phyloP scores from a whole-genome alignment of 2,888 invertebrate species.

The Liopterus haemorrhoidalis region DNA sequence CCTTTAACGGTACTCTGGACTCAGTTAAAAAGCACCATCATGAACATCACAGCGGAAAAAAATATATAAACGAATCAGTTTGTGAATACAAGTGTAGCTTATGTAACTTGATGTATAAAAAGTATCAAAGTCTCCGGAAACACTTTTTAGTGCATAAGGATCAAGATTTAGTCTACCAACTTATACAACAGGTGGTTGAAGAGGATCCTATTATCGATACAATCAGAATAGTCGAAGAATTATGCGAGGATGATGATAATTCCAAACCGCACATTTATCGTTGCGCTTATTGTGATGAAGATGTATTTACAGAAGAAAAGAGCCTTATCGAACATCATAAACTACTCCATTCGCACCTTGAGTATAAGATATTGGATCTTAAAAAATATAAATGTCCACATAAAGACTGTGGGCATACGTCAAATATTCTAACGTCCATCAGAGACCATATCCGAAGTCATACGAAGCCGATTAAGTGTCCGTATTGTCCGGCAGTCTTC shows the following conservation, averaged over 20 bases:
- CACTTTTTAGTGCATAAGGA: conserved; percentile 38
- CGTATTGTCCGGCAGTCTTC: conserved; percentile 42
- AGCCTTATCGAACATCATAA: conserved; percentile 42
- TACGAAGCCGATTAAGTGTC: conserved; percentile 45
- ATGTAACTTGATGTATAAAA: conserved; percentile 35
- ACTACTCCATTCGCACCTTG: conserved; percentile 42
- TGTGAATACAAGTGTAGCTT: conserved; percentile 36
- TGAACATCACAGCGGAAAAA: conserved; percentile 38
- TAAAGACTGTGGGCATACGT: conserved; percentile 42
- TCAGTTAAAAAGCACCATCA: conserved; percentile 41
- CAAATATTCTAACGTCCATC: conserved; percentile 38
- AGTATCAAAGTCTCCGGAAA: conserved; percentile 30
- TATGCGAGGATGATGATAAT: conserved; percentile 21
- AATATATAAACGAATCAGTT: conserved; percentile 27
- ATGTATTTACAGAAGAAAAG: conserved; percentile 37
- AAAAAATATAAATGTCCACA: conserved; percentile 43
- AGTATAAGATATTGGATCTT: conserved; percentile 34
- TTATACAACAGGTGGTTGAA: conserved; percentile 33
- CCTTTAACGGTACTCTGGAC: conserved; percentile 37
- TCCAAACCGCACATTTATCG: background rate
- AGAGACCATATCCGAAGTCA: conserved; percentile 45
- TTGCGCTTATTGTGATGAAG: conserved; percentile 40
- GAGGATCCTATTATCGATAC: conserved; percentile 33
- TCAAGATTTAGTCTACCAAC: conserved; percentile 33
- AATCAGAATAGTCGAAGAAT: conserved; percentile 32